Base-by-base conservation (phyloP, 2,888 invertebrate species). In the Pachycephus smyrnensis region DNA sequence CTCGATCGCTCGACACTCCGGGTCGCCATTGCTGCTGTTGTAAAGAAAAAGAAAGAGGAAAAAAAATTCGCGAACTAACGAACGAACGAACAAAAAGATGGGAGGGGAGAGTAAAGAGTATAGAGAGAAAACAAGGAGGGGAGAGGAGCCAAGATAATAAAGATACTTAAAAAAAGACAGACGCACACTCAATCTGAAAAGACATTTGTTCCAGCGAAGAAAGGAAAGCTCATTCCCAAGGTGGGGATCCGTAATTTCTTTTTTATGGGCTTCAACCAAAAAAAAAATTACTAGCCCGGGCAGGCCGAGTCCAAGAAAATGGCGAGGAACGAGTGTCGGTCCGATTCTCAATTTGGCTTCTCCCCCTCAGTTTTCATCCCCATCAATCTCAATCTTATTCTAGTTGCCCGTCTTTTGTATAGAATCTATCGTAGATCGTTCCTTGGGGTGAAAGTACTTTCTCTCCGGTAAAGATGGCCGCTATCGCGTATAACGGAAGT, bases 381-480 rank as follows among this genome's bases (percentile, higher is more conserved):
- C 55, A 55, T 55, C 9, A 35, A 9, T 35, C 9, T 35, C 35
- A 55, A 55, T 55, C 15, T 40, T 6, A 6, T 15, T 40, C 23
- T 55, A 23, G 23, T 23, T 55, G 55, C 55, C 9, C 9, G 55
- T 23, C 55, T 79, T 80, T 83, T 81, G 71, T 81, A 77, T 82
- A 80, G 78, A 80, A 79, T 75, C 79, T 85, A 82, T 85, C 83
- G 84, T 84, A 82, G 85, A 84, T 82, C 85, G 83, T 85, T 84
- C 85, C 85, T 85, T 84, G 83, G 81, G 83, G 80, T 84, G 85
- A 84, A 83, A 83, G 85, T 83, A 86, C 84, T 73, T 78, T 83
- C 84, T 84, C 83, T 81, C 75, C 23, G 1, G 2, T 6, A 9
- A 55, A 23, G 23, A 55, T 23, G 55, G 23, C 23, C 23, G 23